phyloP scores from a whole-genome alignment of 2,797 vertebrate genomes.

The Leuciscus waleckii region DNA sequence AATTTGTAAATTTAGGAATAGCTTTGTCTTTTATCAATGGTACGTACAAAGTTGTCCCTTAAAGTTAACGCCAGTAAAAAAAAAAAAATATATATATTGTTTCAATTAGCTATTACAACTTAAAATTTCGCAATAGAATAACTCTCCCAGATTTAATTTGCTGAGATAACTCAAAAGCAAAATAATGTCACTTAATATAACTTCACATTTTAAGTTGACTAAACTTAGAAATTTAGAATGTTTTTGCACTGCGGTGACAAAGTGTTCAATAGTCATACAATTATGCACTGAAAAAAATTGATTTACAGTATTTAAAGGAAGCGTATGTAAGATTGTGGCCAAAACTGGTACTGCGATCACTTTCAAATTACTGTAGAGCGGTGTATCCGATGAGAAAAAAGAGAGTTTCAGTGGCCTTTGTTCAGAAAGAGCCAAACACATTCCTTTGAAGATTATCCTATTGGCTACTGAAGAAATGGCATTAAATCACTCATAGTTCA shows the following conservation, averaged over 20 bases:
- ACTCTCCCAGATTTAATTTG: neutral
- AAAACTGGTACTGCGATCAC: too few relatives aligned
- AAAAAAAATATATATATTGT: neutral
- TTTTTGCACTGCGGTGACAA: neutral
- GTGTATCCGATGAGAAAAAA: neutral
- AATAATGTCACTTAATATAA: neutral
- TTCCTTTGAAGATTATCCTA: conserved; percentile 1
- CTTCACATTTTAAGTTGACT: neutral
- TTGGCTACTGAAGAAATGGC: neutral
- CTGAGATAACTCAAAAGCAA: neutral
- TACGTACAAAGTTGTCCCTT: neutral
- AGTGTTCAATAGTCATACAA: neutral
- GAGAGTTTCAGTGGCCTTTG: neutral
- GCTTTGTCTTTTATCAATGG: neutral
- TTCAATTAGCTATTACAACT: neutral
- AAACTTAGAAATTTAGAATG: neutral
- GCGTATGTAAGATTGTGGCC: too few relatives aligned
- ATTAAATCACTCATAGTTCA: conserved; percentile 7
- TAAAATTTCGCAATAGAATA: neutral
- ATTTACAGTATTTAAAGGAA: too few relatives aligned
- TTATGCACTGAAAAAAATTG: too few relatives aligned
- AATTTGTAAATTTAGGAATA: neutral
- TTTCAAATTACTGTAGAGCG: too few relatives aligned
- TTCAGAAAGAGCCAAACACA: neutral
- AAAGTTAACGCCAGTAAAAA: neutral